Conservation (phyloP, 2,113 vertebrate genomes). For the Daboia siamensis region DNA sequence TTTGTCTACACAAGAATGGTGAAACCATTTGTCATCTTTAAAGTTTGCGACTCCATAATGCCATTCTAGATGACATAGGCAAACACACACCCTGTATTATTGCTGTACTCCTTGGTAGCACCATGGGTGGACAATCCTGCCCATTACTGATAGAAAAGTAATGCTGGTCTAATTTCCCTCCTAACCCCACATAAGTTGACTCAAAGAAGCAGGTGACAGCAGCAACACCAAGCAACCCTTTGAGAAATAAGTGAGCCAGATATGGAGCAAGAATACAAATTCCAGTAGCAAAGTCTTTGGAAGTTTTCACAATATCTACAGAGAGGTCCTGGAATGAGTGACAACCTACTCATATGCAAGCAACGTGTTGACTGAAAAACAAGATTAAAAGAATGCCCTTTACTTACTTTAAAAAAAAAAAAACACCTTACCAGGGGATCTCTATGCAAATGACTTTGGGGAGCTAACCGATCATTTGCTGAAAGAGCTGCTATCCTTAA, state of each 20-base stretch:
- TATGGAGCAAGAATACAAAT: neutral
- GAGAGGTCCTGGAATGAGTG: neutral
- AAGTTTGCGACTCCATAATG: neutral
- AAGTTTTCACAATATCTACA: neutral
- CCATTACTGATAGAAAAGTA: neutral
- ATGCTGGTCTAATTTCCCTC: neutral
- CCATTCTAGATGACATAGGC: neutral
- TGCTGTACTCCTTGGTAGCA: neutral
- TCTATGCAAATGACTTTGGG: neutral
- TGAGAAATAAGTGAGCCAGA: neutral
- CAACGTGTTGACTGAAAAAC: neutral
- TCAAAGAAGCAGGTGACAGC: neutral
- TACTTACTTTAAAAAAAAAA: neutral
- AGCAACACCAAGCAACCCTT: neutral
- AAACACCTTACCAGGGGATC: neutral
- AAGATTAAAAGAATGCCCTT: neutral
- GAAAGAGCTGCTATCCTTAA: neutral
- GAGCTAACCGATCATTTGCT: neutral
- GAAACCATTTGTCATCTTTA: neutral
- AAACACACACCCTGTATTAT: neutral
- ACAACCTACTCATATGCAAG: neutral
- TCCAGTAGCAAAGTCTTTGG: neutral
- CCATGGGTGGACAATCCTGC: neutral
- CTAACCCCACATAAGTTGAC: neutral
- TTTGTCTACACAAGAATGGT: neutral